Evolutionary conservation across 1,140 invertebrate genomes (phyloP).

Genomic region (Planococcus citri): DNA sequence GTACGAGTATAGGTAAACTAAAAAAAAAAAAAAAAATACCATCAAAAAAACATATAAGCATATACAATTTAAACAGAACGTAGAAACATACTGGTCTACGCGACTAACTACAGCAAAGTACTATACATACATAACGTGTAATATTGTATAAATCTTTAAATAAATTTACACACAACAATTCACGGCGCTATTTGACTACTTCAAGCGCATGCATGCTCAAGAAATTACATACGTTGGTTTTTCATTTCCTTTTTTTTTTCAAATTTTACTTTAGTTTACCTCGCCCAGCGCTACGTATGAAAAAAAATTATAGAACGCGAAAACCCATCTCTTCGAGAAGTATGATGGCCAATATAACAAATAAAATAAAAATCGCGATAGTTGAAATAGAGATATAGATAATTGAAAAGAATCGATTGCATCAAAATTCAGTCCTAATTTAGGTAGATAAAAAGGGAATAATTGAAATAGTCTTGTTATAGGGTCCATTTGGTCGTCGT

Average conservation of each 20-base stretch:
- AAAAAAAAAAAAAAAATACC: background rate
- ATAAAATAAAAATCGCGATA: too few relatives aligned
- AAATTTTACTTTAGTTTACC: background rate
- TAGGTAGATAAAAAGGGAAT: too few relatives aligned
- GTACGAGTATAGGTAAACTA: too few relatives aligned
- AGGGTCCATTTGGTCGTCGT: too few relatives aligned
- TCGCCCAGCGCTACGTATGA: too few relatives aligned
- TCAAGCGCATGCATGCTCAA: conserved; percentile 17
- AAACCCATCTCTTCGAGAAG: too few relatives aligned
- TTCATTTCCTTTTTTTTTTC: background rate
- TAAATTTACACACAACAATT: conserved; percentile 6
- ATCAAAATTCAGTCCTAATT: too few relatives aligned
- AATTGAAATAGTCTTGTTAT: too few relatives aligned
- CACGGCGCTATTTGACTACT: conserved; percentile 8
- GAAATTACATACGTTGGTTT: background rate
- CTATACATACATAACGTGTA: background rate
- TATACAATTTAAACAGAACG: background rate
- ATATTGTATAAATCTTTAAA: background rate
- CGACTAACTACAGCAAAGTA: conserved; percentile 12
- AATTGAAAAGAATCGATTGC: too few relatives aligned
- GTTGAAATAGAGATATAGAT: too few relatives aligned
- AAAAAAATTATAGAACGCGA: too few relatives aligned
- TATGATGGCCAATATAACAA: too few relatives aligned
- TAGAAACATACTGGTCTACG: background rate
- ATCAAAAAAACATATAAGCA: background rate